Percentiles rank a stretch among this genome's conserved stretches.
Evolutionary conservation across 2,797 vertebrate species (phyloP).

Genomic region (Betta splendens): DNA sequence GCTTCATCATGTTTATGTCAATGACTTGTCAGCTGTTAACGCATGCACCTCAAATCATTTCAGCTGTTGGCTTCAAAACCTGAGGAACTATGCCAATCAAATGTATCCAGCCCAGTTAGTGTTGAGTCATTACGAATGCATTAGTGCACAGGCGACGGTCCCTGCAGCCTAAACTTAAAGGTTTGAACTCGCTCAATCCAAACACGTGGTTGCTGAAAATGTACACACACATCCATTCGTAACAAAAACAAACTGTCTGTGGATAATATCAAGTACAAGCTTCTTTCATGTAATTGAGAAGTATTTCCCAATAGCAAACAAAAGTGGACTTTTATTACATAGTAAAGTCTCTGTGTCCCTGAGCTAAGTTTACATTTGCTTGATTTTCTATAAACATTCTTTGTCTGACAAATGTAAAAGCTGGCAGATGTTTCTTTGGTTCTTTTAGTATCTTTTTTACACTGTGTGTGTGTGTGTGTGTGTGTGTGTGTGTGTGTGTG

Average conservation of each 20-base stretch:
- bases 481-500: too few species aligned
- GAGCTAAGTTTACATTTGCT: slow-evolving; percentile 31
- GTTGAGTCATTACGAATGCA: neutral
- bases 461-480: slow-evolving; percentile 26
- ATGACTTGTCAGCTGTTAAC: neutral
- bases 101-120: neutral
- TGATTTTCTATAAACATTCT: slow-evolving; percentile 48
- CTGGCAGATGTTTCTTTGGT: slow-evolving; percentile 35
- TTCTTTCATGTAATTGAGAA: slow-evolving; percentile 2
- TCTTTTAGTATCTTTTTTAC: slow-evolving; percentile 21
- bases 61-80: neutral
- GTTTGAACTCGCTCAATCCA: slow-evolving; percentile 11
- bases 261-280: neutral
- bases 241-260: too few species aligned
- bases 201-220: neutral
- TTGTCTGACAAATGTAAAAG: slow-evolving; percentile 12
- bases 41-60: neutral
- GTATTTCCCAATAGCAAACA: slow-evolving; percentile 27
- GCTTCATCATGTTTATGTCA: neutral
- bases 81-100: neutral
- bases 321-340: slow-evolving; percentile 31
- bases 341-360: slow-evolving; percentile 1
- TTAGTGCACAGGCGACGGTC: too few species aligned
- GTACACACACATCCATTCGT: too few species aligned
- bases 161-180: neutral